Evolutionary conservation across 2,113 vertebrate species (phyloP), one percentile per base, ranked within the genome.

Genomic region (Ptilorrhoa leucosticta): DNA sequence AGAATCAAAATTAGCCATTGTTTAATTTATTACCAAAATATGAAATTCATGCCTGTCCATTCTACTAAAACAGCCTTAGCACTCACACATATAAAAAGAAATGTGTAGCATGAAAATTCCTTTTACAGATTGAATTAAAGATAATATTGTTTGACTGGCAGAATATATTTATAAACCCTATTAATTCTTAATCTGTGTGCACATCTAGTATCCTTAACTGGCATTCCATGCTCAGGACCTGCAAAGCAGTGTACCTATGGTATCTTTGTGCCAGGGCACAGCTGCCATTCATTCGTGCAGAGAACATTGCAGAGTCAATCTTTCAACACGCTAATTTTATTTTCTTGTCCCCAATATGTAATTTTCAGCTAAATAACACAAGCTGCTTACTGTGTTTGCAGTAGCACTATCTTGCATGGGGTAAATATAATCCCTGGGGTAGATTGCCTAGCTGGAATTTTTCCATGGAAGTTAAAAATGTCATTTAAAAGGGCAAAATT

Each of bases 361-460:
- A 71, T 83, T 85, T 91, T 89, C 65, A 82, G 70, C 30, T 92
- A 58, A 80, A 85, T 68, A 83, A 66, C 57, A 73, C 51, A 82
- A 84, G 44, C 27, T 80, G 9, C 9, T 77, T 93, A 50, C 47
- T 50, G 31, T 48, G 21, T 70, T 83, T 89, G 48, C 42, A 50
- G 60, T 56, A 82, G 3, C 15, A 33, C 87, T 85, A 75, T 51
- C 42, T 87, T 86, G 33, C 24, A 83, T 30, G 21, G 22, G 51
- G 42, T 87, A 93, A 94, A 83, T 17, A 95, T 50, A 84, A 93
- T 71, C 26, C 83, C 33, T 26, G 6, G 8, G 35, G 23, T 92
- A 83, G 39, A 76, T 65, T 90, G 31, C 35, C 47, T 63, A 63
- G n/a, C 20, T 86, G 45, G 54, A 89, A 81, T 83, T 73, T 57